phyloP scores from a whole-genome alignment of 1,140 invertebrate species.

The Battus philenor region DNA sequence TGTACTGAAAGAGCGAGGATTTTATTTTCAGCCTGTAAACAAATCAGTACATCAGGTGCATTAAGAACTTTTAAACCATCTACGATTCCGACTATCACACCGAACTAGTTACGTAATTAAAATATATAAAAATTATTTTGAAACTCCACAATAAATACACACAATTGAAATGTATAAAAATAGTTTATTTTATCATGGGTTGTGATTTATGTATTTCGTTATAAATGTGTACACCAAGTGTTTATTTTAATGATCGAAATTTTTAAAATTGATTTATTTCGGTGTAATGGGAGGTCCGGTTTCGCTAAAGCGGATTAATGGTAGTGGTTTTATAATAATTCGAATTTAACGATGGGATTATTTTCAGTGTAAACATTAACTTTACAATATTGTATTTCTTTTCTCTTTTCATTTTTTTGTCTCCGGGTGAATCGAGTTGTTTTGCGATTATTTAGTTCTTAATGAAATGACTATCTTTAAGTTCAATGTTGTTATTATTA shows the following conservation, averaged over 20 bases:
- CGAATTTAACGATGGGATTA: slow-evolving; percentile 8
- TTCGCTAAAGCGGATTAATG: slow-evolving; percentile 5
- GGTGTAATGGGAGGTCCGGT: slow-evolving; percentile 9
- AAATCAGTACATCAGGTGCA: slow-evolving; percentile 5
- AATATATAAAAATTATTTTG: too few species aligned
- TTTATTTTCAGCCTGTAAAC: neutral
- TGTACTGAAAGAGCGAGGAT: neutral
- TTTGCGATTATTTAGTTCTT: slow-evolving; percentile 2
- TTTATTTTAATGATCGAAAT: too few species aligned
- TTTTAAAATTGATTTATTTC: too few species aligned
- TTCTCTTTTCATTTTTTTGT: slow-evolving; percentile 1
- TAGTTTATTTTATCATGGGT: too few species aligned
- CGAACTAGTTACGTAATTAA: too few species aligned
- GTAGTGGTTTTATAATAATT: slow-evolving; percentile 5
- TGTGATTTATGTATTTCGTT: too few species aligned
- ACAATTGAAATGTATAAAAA: too few species aligned
- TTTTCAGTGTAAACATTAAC: slow-evolving; percentile 6
- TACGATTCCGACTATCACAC: slow-evolving; percentile 3
- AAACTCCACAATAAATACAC: too few species aligned
- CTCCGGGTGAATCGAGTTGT: neutral
- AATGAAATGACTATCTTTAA: slow-evolving; percentile 26
- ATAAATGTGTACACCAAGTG: too few species aligned
- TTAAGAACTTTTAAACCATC: slow-evolving; percentile 9
- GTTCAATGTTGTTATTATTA: slow-evolving; percentile 26
- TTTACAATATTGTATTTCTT: neutral